These are phyloP conservation scores for Zoroaster sp. DNA, from an alignment of 53 echinoderm and acorn worm species.

Conservation along the genomic window DNA sequence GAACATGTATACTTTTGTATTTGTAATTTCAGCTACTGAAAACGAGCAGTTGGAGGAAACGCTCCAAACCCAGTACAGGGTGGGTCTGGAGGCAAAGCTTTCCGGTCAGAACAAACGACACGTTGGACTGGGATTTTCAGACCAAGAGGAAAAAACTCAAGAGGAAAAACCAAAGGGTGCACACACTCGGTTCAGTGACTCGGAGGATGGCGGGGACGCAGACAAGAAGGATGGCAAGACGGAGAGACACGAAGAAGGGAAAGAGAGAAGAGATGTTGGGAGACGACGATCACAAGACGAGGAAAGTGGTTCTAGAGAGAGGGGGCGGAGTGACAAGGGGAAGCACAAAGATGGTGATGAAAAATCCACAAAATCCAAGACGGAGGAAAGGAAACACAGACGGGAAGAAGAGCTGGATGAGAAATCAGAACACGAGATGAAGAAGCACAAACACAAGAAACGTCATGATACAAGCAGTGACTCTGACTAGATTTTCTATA, in stretches of 20 bases:
- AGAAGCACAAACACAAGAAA: constrained; percentile 19
- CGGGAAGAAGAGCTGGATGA: constrained; percentile 6
- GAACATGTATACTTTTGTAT: too few relatives aligned
- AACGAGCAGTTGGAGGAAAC: neutral
- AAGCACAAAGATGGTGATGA: neutral
- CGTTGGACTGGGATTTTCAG: constrained; percentile 41
- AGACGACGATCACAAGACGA: neutral
- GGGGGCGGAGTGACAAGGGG: neutral
- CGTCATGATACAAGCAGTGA: neutral
- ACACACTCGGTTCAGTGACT: constrained; percentile 8
- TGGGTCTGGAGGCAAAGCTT: constrained; percentile 32
- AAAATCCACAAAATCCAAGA: neutral
- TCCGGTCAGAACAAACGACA: constrained; percentile 43
- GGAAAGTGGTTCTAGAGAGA: neutral
- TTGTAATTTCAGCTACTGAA: constrained; percentile 18
- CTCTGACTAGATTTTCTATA: neutral
- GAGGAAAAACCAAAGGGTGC: neutral
- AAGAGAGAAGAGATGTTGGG: neutral
- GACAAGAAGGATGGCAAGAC: neutral
- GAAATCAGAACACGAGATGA: neutral
- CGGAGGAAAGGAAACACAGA: constrained; percentile 10
- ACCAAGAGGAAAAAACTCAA: neutral
- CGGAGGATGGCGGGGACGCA: neutral
- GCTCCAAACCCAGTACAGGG: constrained; percentile 23
- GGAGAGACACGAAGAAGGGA: neutral